A percentile compares a stretch with the other conserved stretches of the same genome.
These are phyloP conservation scores for Cheilosia vulpina DNA, from an alignment of 2,888 invertebrate genomes.

Conservation along the genomic window DNA sequence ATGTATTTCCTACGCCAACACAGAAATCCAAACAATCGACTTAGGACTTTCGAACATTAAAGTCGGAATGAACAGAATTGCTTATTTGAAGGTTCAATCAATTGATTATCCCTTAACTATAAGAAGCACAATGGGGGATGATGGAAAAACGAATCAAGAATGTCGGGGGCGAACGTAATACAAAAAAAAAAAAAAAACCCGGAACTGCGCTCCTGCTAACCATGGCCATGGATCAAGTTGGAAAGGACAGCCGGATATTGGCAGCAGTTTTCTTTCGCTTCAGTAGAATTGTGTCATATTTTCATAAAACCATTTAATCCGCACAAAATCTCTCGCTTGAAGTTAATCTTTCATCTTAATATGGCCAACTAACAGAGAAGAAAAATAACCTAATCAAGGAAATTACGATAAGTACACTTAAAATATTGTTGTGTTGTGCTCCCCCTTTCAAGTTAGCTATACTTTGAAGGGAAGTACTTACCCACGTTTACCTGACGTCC, in stretches of 20 bases:
- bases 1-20: constrained; percentile 12
- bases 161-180: not conserved
- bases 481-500: not conserved
- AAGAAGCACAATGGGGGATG: constrained; percentile 9
- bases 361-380: not conserved
- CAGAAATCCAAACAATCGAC: constrained; percentile 45
- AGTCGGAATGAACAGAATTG: constrained; percentile 35
- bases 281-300: constrained; percentile 3
- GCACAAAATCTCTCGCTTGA: constrained; percentile 6
- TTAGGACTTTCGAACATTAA: constrained; percentile 10
- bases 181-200: not conserved
- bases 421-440: constrained; percentile 28
- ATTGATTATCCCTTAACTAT: constrained; percentile 54
- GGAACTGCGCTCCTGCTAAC: constrained; percentile 6
- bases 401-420: constrained; percentile 34
- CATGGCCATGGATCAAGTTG: constrained; percentile 38
- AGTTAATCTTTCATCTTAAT: constrained; percentile 26
- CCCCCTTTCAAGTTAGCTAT: not conserved
- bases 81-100: constrained; percentile 59
- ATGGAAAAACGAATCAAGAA: constrained; percentile 21
- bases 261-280: not conserved
- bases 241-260: constrained; percentile 28
- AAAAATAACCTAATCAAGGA: too few relatives aligned
- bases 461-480: not conserved
- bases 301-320: constrained; percentile 22